These are phyloP conservation scores for Antheraea pernyi DNA, from an alignment of 1,140 invertebrate species.

Conservation along the genomic window DNA sequence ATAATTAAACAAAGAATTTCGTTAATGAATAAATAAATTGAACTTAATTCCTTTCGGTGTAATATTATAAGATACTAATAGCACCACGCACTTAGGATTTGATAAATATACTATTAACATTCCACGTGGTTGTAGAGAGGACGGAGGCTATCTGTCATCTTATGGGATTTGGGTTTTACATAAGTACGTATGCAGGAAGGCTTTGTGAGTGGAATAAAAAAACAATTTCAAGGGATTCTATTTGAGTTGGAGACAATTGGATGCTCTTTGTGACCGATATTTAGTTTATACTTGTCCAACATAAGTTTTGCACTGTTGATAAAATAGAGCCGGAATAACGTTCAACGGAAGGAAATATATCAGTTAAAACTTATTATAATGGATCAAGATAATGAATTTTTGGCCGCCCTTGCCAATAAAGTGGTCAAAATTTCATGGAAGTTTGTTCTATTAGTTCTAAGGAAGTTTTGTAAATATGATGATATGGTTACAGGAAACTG, in stretches of 20 bases:
- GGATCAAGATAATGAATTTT: too few species aligned
- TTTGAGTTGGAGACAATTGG: neutral
- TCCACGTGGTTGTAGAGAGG: slow-evolving; percentile 32
- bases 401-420: too few species aligned
- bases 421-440: too few species aligned
- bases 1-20: neutral
- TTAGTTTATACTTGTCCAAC: neutral
- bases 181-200: neutral
- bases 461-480: too few species aligned
- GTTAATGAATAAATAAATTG: neutral
- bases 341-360: too few species aligned
- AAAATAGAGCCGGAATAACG: too few species aligned
- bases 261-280: neutral
- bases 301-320: neutral
- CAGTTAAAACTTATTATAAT: too few species aligned
- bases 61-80: slow-evolving; percentile 2
- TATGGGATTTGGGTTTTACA: slow-evolving; percentile 26
- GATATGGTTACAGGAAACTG: too few species aligned
- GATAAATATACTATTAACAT: slow-evolving; percentile 63
- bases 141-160: slow-evolving; percentile 46
- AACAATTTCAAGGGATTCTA: neutral
- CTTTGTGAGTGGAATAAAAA: too few species aligned
- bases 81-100: slow-evolving; percentile 12
- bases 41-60: neutral
- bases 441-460: too few species aligned